Evolutionary conservation across 2,888 invertebrate species (phyloP), one percentile per base, ranked within the genome.

Genomic region (Drosophila melanocephala): DNA sequence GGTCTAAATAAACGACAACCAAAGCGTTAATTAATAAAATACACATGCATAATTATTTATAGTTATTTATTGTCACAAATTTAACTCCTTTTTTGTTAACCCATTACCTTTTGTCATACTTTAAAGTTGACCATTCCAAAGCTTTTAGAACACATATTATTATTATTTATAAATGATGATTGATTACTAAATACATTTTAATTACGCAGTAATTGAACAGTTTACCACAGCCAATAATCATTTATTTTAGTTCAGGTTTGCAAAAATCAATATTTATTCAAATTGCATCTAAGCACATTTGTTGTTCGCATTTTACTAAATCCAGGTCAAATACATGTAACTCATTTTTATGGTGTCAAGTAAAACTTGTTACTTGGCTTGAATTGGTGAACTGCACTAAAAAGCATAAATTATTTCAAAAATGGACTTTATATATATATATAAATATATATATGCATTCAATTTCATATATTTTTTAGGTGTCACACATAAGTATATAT

Each of bases 331-430:
- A 26, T 42, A 14, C 3, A 14, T 35, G 14, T 16, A 28, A 39
- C 33, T 32, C 2, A 68, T 10, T 16, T 33, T 26, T 28, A 67
- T 14, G 5, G 30, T 16, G 44, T 26, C 32, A 59, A 59, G 35
- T 44, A n/a, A 14, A 53, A 53, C 67, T n/a, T 14, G 44, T 39
- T 39, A 14, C 28, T 65, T 28, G 14, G 10, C 14, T 19, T 30
- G 26, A 28, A 9, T n/a, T 35, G 26, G n/a, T 14, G 26, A 1
- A 30, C 26, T 32, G 2, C n/a, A 26, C 10, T 19, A 30, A 19
- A 39, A 33, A n/a, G 5, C 10, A 37, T 19, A 6, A 68, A 32
- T 67, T 65, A 65, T 39, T 22, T 69, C 50, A 51, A 3, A 68
- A 47, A 70, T 42, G 26, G 39, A 51, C 35, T 51, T 7, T 16